Percentiles rank a stretch among this genome's conserved stretches.
These are phyloP conservation scores for Ispidina lecontei DNA, from an alignment of 2,797 vertebrate species.

Conservation along the genomic window DNA sequence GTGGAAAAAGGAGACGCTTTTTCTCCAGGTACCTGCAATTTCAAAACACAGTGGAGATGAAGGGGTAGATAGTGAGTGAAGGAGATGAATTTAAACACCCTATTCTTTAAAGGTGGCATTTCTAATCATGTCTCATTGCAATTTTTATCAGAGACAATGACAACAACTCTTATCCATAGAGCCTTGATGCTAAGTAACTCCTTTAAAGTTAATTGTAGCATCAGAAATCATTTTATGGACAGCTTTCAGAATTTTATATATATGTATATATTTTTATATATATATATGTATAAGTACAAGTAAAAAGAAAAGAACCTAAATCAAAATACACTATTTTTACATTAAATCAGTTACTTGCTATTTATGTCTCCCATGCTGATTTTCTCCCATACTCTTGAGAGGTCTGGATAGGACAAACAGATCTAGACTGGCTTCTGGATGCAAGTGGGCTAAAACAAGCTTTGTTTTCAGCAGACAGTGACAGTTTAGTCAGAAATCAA, in stretches of 20 bases:
- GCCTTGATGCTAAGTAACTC: neutral
- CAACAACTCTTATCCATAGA: neutral
- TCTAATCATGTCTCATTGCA: neutral
- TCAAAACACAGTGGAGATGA: neutral
- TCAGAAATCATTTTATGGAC: neutral
- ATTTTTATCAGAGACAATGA: neutral
- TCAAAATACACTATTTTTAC: neutral
- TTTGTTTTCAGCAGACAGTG: neutral
- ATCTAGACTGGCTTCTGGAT: neutral
- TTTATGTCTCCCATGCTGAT: neutral
- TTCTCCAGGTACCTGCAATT: constrained; percentile 91
- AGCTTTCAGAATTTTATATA: neutral
- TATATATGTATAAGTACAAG: neutral
- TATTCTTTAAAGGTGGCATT: neutral
- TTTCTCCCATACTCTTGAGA: neutral
- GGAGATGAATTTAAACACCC: neutral
- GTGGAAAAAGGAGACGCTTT: constrained; percentile 92
- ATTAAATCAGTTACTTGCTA: neutral
- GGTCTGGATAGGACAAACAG: neutral
- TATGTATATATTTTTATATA: too few species aligned
- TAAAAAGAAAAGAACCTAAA: neutral
- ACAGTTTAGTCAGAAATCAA: neutral
- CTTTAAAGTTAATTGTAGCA: neutral
- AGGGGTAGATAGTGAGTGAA: neutral
- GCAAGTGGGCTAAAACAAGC: neutral